Base-by-base conservation (phyloP, 2,113 vertebrate species). In the Lasiurus cinereus region DNA sequence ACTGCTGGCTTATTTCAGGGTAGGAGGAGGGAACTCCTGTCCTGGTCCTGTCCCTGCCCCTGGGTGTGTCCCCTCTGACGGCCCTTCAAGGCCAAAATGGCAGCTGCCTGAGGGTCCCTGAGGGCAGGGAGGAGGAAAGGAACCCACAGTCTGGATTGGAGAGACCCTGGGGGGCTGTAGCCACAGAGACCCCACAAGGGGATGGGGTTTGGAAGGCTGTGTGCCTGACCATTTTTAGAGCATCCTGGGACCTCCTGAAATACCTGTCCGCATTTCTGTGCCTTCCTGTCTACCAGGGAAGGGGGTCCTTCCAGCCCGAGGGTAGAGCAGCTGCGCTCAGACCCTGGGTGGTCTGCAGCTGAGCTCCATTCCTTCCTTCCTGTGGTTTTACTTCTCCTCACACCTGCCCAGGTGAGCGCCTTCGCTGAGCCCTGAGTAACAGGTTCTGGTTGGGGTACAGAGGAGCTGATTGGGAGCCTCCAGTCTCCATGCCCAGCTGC, bases 321-420 rank as follows among this genome's bases (percentile, higher is more conserved):
- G 69, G 31, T 3, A 0, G 33, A 48, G 52, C 31, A 14, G 78
- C 87, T 11, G 79, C n/a, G 70, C 80, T 84, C 76, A 39, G 80
- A n/a, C 50, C 24, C 70, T 33, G 54, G 62, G 85, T 85, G 88
- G 86, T 74, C 83, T n/a, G 52, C 87, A 33, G 59, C 67, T 82
- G 66, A 67, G 59, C 70, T 59, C 50, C 22, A 7, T 62, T 27
- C 64, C 62, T 62, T 27, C 64, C 62, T 67, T 86, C 74, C 85
- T 33, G 66, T 33, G 93, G 56, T 83, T 79, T 64, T 33, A 52
- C 83, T 80, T 50, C 29, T 7, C 3, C 50, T 64, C 52, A 22
- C 70, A 69, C 52, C 96, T 95, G 86, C 66, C 46, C 43, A 86
- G 87, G 72, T 91, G 83, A 67, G 18, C 0, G 1, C 46, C 91